phyloP scores from a whole-genome alignment of 2,888 invertebrate genomes.

The Eupeodes latifasciatus region DNA sequence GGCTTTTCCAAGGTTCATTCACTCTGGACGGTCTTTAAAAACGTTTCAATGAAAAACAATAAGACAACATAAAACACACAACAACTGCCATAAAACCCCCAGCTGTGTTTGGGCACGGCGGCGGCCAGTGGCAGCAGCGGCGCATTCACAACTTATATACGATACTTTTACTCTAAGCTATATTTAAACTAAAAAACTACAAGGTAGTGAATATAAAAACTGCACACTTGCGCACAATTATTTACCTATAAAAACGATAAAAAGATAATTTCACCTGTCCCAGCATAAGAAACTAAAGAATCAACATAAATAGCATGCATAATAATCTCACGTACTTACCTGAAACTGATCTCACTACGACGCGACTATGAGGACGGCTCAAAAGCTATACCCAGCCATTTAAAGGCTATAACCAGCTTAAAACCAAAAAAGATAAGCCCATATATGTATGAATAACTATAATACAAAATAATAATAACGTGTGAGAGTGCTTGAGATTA shows the following conservation, averaged over 20 bases:
- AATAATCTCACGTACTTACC: constrained; percentile 47
- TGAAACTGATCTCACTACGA: constrained; percentile 25
- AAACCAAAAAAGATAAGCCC: constrained; percentile 27
- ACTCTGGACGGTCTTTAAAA: constrained; percentile 38
- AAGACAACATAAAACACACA: constrained; percentile 21
- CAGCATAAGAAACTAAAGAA: neutral
- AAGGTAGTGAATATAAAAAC: neutral
- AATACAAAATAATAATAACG: neutral
- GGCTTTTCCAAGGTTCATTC: constrained; percentile 57
- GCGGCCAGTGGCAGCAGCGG: neutral
- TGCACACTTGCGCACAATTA: constrained; percentile 54
- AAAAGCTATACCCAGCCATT: neutral
- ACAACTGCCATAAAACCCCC: constrained; percentile 41
- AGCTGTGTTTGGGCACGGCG: constrained; percentile 43
- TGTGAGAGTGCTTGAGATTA: constrained; percentile 37
- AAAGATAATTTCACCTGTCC: constrained; percentile 73
- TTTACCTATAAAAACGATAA: constrained; percentile 66
- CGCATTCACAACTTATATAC: constrained; percentile 39
- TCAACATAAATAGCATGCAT: constrained; percentile 16
- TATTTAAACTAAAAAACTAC: neutral
- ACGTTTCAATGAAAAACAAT: constrained; percentile 4
- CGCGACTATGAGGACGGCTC: too few relatives aligned
- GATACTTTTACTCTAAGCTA: constrained; percentile 52
- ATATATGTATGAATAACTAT: neutral
- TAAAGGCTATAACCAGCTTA: constrained; percentile 4